Base-by-base conservation (phyloP, 2,888 invertebrate genomes). In the Zonitis immaculata region DNA sequence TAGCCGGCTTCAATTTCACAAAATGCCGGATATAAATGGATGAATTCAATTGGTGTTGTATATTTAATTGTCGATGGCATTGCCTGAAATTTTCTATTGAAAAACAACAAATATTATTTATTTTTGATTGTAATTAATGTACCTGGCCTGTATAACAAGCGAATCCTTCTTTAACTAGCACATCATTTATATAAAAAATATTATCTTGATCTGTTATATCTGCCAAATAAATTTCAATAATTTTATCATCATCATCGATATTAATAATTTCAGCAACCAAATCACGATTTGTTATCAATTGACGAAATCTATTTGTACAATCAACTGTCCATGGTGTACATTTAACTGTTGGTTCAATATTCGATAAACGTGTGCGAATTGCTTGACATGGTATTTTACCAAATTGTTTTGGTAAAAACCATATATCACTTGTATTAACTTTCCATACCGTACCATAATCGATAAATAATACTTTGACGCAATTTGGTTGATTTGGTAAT, bases 391-490 rank as follows among this genome's bases (percentile, higher is more conserved):
- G 78, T 63, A 82, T 72, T 54, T 57, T 26, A 4, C 68, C 70
- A 72, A 79, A 82, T 43, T 63, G 62, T 27, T 72, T 72, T 61
- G 62, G 75, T 63, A 82, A 74, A 53, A 70, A 76, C 55, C 69
- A 72, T 20, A 73, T 52, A 2, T 65, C 64, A 6, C 61, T 62
- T 3, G 51, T 53, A 53, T 77, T 69, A 62, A 74, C 75, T 51
- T 66, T 64, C 54, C 75, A 75, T 67, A 81, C 78, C 42, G 82
- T 82, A 66, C 81, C 83, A 73, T 80, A 82, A 76, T 83, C 83
- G 60, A 82, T 73, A 73, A 79, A 81, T 32, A 79, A 79, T 63
- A 82, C 80, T 73, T 78, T 78, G 58, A 79, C 78, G n/a, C 72
- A 74, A 56, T 77, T 75, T 57, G 76, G 73, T 57, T 66, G 58